Evolutionary conservation across 2,888 invertebrate species (phyloP).

Genomic region (Theretra japonica): DNA sequence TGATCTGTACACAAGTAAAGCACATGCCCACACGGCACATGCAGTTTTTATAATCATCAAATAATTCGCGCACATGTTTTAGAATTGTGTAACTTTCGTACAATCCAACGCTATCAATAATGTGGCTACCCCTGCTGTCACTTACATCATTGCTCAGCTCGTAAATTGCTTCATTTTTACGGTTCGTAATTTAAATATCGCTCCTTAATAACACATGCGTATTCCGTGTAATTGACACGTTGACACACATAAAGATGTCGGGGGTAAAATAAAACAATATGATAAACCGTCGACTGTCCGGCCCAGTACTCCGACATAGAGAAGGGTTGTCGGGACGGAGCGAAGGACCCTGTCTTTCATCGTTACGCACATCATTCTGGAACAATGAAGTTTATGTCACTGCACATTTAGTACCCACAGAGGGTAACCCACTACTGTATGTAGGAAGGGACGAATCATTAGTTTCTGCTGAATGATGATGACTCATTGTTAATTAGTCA

Average conservation of each 20-base stretch:
- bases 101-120: too few species aligned
- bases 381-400: not conserved
- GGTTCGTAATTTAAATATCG: not conserved
- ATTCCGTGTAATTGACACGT: conserved; percentile 44
- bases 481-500: not conserved
- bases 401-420: not conserved
- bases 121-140: too few species aligned
- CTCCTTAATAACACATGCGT: conserved; percentile 29
- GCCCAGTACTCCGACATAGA: conserved; percentile 31
- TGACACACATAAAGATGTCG: conserved; percentile 42
- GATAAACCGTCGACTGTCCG: conserved; percentile 37
- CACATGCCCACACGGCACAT: too few species aligned
- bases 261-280: conserved; percentile 43
- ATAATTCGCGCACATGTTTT: too few species aligned
- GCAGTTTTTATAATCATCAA: too few species aligned
- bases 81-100: too few species aligned
- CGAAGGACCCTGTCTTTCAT: not conserved
- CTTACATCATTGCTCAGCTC: not conserved
- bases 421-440: not conserved
- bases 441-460: not conserved
- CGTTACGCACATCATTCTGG: conserved; percentile 14
- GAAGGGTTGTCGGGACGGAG: not conserved
- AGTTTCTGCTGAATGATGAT: not conserved
- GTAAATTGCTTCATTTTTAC: not conserved
- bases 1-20: too few species aligned